These are phyloP conservation scores for Brevimyrus niger DNA, from an alignment of 2,113 vertebrate species.

Conservation along the genomic window DNA sequence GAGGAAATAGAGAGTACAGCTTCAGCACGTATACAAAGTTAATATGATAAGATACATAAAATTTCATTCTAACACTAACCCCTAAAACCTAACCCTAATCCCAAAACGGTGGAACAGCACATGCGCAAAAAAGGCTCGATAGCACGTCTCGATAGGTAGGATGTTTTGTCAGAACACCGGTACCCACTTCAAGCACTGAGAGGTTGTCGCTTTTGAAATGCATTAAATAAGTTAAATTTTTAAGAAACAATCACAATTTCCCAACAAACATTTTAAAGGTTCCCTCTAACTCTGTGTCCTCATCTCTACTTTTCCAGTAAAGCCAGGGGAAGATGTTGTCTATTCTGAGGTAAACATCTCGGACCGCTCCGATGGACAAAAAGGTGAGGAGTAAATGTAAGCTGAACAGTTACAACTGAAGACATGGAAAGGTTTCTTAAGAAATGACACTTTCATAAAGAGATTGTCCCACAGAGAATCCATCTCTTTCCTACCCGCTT, in stretches of 20 bases:
- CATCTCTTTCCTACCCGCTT: neutral
- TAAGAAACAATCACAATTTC: neutral
- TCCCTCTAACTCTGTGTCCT: neutral
- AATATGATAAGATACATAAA: too few relatives aligned
- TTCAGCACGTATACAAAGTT: too few relatives aligned
- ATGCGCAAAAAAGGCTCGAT: too few relatives aligned
- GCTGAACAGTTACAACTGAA: neutral
- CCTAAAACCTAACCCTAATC: too few relatives aligned
- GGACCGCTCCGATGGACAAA: neutral
- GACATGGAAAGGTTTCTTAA: neutral
- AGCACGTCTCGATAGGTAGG: too few relatives aligned
- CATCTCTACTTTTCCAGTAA: neutral
- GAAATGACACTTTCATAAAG: too few relatives aligned
- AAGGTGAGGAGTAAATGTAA: neutral
- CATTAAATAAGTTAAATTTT: neutral
- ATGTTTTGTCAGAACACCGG: too few relatives aligned
- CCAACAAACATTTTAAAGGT: neutral
- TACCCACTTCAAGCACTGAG: neutral
- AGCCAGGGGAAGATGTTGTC: neutral
- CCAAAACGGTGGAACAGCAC: too few relatives aligned
- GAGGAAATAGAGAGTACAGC: too few relatives aligned
- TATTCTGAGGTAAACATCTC: neutral
- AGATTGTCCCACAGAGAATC: neutral
- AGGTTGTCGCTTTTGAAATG: neutral
- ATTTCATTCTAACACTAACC: too few relatives aligned